Base-by-base conservation (phyloP, 1,140 invertebrate species). In the Neomicropteryx cornuta region DNA sequence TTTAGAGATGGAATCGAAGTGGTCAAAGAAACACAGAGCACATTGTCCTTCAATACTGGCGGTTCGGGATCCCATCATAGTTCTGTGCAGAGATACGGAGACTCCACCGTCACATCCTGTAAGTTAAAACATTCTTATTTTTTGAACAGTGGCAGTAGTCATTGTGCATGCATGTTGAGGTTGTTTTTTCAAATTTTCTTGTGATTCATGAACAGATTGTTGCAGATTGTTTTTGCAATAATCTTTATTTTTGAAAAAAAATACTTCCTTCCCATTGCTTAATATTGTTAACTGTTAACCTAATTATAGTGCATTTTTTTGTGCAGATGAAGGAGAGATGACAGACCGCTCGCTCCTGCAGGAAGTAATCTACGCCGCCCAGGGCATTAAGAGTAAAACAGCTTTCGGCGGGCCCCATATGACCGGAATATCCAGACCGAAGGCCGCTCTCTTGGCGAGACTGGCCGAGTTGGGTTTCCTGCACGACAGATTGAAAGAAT, bases 391-490 rank as follows among this genome's bases (percentile, higher is more conserved):
- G 17, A 30, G 46, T n/a, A 46, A 48, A n/a, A 42, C 43, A 6
- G 36, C 48, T 10, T 37, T 35, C 13, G 41, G 38, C 1, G 54
- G 50, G 31, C 44, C 60, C 14, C n/a, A n/a, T n/a, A n/a, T n/a
- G n/a, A n/a, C n/a, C n/a, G n/a, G n/a, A n/a, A n/a, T n/a, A n/a
- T n/a, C n/a, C n/a, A 52, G 62, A 2, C 69, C 58, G 4, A 68
- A 77, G 41, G 68, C 71, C 20, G 68, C 60, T 44, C 50, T 81
- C 29, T 69, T 88, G 4, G 58, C 83, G 10, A 72, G 85, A 32
- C 62, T 95, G 5, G 77, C 83, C 3, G 87, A 93, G 55, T 70
- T 94, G 24, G 91, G 92, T 2, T 88, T 84, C 68, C 71, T 94
- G 36, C 86, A 92, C 54, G 85, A 83, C 56, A 71, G 82, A 43